These are phyloP conservation scores for Drosophila neocordata DNA, from an alignment of 1,140 invertebrate species.

Conservation along the genomic window DNA sequence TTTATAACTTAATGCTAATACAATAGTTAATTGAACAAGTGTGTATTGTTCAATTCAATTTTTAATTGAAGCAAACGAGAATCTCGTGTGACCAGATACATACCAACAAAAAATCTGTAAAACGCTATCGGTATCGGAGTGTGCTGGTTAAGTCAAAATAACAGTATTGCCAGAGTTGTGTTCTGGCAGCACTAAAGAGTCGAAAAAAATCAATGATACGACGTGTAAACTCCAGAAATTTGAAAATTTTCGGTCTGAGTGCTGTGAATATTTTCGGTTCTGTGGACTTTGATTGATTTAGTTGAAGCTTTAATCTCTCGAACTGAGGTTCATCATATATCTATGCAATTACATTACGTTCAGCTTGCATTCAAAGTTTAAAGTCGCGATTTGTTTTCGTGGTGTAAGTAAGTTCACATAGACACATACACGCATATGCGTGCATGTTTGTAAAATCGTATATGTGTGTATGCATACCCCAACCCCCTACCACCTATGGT, in stretches of 20 bases:
- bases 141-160: too few relatives aligned
- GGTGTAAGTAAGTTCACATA: conserved; percentile 5
- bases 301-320: background rate
- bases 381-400: conserved; percentile 1
- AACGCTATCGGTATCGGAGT: too few relatives aligned
- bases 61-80: too few relatives aligned
- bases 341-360: background rate
- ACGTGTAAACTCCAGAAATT: background rate
- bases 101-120: too few relatives aligned
- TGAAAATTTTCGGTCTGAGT: conserved; percentile 3
- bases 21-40: too few relatives aligned
- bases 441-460: background rate
- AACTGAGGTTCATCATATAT: background rate
- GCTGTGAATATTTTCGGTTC: background rate
- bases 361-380: background rate
- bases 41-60: too few relatives aligned
- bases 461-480: background rate
- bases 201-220: too few relatives aligned
- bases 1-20: too few relatives aligned
- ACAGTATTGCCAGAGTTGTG: too few relatives aligned
- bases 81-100: too few relatives aligned
- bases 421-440: background rate
- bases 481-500: background rate
- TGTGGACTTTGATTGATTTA: background rate
- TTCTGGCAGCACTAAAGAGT: too few relatives aligned